Evolutionary conservation across 2,113 vertebrate genomes (phyloP), one percentile per base, ranked within the genome.

Genomic region (Bolborhynchus lineola): DNA sequence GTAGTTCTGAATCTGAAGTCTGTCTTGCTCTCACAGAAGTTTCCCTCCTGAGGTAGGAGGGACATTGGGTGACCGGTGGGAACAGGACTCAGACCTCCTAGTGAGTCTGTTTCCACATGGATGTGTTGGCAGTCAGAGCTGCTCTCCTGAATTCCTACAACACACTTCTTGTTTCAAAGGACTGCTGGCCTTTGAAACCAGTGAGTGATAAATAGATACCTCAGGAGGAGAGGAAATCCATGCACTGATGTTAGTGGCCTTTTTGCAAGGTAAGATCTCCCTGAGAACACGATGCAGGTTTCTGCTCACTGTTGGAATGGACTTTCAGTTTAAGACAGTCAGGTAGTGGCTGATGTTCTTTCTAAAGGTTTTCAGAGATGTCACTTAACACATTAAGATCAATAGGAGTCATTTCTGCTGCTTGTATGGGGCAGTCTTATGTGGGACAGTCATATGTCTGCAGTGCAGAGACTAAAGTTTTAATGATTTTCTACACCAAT

Each of bases 131-230:
- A 35, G 28, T 33, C 41, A 41, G 52, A 47, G 33, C 37, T 57
- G 59, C 65, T 72, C 47, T 79, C 49, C 62, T 60, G 50, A 79
- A 55, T 24, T 53, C 23, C 39, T 90, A 11, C 60, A 42, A 3
- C 11, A 20, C 0, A 0, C 46, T 74, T 68, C 16, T 26, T 44
- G 5, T 64, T 74, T 47, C 0, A 1, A 55, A 68, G 41, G 17
- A 50, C 21, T 74, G 13, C 28, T 24, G 7, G 16, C 39, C 55
- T 87, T 62, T 71, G 87, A 53, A 83, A 65, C 17, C 28, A 7
- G 11, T 17, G 18, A 49, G 16, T 11, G 33, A 42, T 4, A 35
- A 39, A 19, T 0, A 26, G 25, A 4, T 39, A 41, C 2, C 25
- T 86, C 41, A 50, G 49, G 15, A 77, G 47, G 25, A 74, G 47